Base-by-base conservation (phyloP, 2,113 vertebrate genomes). In the Cranoglanis bouderius region DNA sequence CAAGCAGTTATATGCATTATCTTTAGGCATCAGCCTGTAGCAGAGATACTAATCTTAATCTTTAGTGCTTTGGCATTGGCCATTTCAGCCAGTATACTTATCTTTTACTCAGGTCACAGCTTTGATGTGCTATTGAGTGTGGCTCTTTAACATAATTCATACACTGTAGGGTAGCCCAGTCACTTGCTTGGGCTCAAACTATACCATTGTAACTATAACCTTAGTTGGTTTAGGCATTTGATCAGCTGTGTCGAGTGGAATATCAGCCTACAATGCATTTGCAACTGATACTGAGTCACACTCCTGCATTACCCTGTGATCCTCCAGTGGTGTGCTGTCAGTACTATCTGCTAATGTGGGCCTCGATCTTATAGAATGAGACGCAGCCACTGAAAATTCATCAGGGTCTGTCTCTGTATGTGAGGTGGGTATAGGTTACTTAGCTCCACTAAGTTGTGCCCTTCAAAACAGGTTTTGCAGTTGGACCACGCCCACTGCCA, bases 1-100 rank as follows among this genome's bases (percentile, higher is more conserved):
- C 21, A 13, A 18, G 51, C n/a, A 35, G 78, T 82, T 53, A 80
- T 53, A 32, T 81, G 78, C 16, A 81, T 55, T 82, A 82, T 82
- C 53, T 82, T 32, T 38, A 82, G n/a, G n/a, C n/a, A n/a, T n/a
- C n/a, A n/a, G 80, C 32, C 53, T 82, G 18, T 24, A 82, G n/a
- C 32, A 57, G 2, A 38, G 32, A 18, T 38, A 57, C 57, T 38
- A 21, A 57, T 82, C 8, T 82, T 24, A 8, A 6, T n/a, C n/a
- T n/a, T n/a, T n/a, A n/a, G n/a, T n/a, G n/a, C n/a, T n/a, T n/a
- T n/a, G n/a, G n/a, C n/a, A n/a, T n/a, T n/a, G 1, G 46, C 46
- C 46, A 29, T 26, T 46, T 24, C 46, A 51, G 46, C 78, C 29
- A 81, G n/a, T 35, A 10, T 55, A 10, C 49, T 80, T 53, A 80